Percentiles rank a stretch among this genome's conserved stretches.
phyloP scores from a whole-genome alignment of 1,140 invertebrate genomes.

The Geopemphigus sp. region DNA sequence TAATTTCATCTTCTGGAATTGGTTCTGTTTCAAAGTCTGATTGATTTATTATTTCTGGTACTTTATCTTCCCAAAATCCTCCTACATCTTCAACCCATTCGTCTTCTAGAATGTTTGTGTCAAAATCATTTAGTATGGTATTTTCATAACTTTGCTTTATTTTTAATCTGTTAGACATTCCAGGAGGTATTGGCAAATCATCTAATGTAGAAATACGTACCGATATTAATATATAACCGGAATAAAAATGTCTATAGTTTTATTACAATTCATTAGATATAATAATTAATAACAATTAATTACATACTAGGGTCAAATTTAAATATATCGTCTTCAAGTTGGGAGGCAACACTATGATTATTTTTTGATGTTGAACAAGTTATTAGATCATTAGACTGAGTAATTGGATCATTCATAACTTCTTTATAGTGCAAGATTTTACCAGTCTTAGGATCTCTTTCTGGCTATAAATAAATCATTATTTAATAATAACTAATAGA shows the following conservation, averaged over 20 bases:
- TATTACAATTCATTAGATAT: background rate
- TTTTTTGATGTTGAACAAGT: slow-evolving; percentile 60
- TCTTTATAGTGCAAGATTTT: slow-evolving; percentile 69
- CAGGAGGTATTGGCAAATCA: slow-evolving; percentile 34
- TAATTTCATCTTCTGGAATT: slow-evolving; percentile 32
- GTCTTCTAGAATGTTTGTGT: background rate
- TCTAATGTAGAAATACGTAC: background rate
- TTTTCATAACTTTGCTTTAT: slow-evolving; percentile 30
- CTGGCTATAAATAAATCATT: slow-evolving; percentile 56
- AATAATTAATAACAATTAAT: slow-evolving; percentile 66
- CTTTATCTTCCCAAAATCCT: slow-evolving; percentile 36
- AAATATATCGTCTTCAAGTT: slow-evolving; percentile 62
- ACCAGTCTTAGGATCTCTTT: slow-evolving; percentile 71
- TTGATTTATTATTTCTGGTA: background rate
- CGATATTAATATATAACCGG: background rate
- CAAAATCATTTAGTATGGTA: background rate
- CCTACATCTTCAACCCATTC: slow-evolving; percentile 45
- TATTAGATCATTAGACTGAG: slow-evolving; percentile 71
- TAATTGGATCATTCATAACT: slow-evolving; percentile 61
- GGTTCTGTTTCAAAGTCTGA: background rate
- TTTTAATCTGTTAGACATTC: slow-evolving; percentile 26
- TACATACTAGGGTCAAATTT: slow-evolving; percentile 79
- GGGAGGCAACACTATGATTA: slow-evolving; percentile 61
- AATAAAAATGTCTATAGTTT: background rate
- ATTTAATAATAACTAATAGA: slow-evolving; percentile 11